Evolutionary conservation across 2,888 invertebrate species (phyloP).

Genomic region (Callinectes sapidus): DNA sequence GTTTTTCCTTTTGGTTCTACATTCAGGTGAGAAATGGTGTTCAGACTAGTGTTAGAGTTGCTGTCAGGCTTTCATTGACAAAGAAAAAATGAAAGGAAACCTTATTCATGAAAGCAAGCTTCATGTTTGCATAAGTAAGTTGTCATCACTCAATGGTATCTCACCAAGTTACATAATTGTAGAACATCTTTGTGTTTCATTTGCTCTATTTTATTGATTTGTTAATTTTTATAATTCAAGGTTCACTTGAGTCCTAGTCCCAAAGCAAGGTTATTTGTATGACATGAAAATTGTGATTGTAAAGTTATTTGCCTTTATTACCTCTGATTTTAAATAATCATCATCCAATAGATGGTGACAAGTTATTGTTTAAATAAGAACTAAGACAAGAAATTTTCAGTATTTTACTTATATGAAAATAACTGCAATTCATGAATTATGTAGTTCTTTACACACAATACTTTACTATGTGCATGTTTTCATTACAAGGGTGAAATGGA

Average conservation of each 20-base stretch:
- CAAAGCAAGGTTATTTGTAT: too few relatives aligned
- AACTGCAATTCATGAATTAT: neutral
- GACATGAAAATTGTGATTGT: too few relatives aligned
- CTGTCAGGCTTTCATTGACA: neutral
- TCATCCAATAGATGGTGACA: too few relatives aligned
- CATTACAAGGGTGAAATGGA: slow-evolving; percentile 23
- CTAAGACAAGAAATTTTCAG: too few relatives aligned
- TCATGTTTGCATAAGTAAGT: neutral
- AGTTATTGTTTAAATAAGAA: too few relatives aligned
- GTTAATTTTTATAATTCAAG: too few relatives aligned
- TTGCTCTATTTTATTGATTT: too few relatives aligned
- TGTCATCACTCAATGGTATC: neutral
- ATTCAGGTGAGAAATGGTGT: slow-evolving; percentile 22
- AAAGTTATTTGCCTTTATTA: too few relatives aligned
- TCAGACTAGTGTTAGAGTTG: neutral
- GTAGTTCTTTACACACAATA: too few relatives aligned
- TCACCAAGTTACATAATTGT: neutral
- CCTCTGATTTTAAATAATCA: too few relatives aligned
- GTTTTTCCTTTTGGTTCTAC: slow-evolving; percentile 46
- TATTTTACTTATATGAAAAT: neutral
- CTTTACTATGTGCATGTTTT: neutral
- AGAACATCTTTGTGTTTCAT: neutral
- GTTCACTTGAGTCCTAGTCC: too few relatives aligned
- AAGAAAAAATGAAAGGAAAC: too few relatives aligned
- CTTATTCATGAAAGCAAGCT: neutral